Evolutionary conservation across 2,888 invertebrate genomes (phyloP).

Genomic region (Apotomis capreana): DNA sequence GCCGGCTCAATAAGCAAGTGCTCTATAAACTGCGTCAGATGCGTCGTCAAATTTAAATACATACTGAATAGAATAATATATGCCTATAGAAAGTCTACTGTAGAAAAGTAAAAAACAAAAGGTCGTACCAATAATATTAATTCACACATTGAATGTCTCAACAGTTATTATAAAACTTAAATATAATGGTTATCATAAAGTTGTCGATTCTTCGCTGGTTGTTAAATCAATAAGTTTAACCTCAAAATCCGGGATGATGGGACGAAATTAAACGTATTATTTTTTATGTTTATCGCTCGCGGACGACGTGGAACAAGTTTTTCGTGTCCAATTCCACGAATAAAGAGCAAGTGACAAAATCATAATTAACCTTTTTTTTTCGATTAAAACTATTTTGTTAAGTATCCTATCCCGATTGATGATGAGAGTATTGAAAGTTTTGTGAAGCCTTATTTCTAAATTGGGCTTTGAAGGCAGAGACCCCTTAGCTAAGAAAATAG

Average conservation of each 20-base stretch:
- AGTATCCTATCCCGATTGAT: no score
- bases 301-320: neutral
- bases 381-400: neutral
- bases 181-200: constrained; percentile 22
- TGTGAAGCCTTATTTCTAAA: no score
- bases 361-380: constrained; percentile 12
- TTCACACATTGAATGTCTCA: no score
- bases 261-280: constrained; percentile 15
- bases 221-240: constrained; percentile 17
- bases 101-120: neutral
- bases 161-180: constrained; percentile 15
- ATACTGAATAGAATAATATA: no score
- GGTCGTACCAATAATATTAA: neutral
- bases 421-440: no score
- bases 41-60: no score
- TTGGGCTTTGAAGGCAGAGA: no score
- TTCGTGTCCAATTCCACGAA: constrained; percentile 2
- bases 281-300: constrained; percentile 34
- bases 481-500: no score
- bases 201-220: neutral
- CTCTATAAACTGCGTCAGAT: no score
- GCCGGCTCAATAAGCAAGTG: no score
- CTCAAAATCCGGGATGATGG: constrained; percentile 8
- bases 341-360: constrained; percentile 9
- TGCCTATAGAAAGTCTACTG: neutral